phyloP scores from a whole-genome alignment of 1,140 invertebrate genomes.

The Calephelis virginiensis region DNA sequence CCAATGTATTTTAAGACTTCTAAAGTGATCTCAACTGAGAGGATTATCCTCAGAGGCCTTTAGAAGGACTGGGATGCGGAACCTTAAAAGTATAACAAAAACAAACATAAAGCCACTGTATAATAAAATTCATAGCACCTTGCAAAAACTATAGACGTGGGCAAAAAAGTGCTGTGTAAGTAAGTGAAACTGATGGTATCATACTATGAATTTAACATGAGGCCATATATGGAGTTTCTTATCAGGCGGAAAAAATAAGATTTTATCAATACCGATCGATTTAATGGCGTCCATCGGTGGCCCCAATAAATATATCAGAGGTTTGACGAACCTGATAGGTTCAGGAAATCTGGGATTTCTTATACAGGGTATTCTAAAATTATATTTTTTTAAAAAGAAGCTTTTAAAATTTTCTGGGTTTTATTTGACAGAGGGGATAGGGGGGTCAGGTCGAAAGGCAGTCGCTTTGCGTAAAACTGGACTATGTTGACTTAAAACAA shows the following conservation, averaged over 20 bases:
- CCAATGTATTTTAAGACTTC: no score
- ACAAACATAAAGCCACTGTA: constrained; percentile 16
- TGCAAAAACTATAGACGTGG: constrained; percentile 21
- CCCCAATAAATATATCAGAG: constrained; percentile 69
- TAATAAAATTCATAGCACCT: constrained; percentile 14
- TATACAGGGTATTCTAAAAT: background rate
- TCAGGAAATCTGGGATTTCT: constrained; percentile 28
- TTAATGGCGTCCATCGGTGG: constrained; percentile 42
- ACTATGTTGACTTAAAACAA: no score
- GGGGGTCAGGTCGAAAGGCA: no score
- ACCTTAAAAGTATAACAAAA: no score
- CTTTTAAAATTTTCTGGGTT: no score
- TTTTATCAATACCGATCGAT: constrained; percentile 57
- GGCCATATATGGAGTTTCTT: constrained; percentile 29
- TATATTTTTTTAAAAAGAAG: no score
- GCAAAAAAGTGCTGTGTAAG: constrained; percentile 17
- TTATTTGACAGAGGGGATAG: no score
- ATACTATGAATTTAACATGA: constrained; percentile 32
- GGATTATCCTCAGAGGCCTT: no score
- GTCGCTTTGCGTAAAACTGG: no score
- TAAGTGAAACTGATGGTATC: constrained; percentile 24
- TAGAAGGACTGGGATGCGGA: no score
- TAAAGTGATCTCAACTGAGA: no score
- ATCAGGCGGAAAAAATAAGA: constrained; percentile 49
- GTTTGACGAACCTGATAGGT: constrained; percentile 43